phyloP scores from a whole-genome alignment of 2,113 vertebrate species.

The Sebastes schlegelii region DNA sequence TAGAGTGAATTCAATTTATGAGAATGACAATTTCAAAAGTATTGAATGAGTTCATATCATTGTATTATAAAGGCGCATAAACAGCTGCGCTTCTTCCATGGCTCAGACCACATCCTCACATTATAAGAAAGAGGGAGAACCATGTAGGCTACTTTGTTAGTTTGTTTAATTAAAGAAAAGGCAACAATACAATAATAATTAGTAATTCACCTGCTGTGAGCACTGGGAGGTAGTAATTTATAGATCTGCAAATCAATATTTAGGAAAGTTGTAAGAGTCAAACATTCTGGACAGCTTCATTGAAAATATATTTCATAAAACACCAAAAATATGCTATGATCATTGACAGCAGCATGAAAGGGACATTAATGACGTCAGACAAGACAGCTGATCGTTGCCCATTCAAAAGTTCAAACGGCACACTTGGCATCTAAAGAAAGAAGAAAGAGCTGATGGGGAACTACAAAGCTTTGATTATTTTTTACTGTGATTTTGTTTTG shows the following conservation, averaged over 20 bases:
- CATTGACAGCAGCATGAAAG: constrained; percentile 2
- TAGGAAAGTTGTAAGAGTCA: background rate
- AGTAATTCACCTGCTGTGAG: no score
- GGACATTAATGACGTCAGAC: background rate
- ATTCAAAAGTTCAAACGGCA: constrained; percentile 32
- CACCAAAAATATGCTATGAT: background rate
- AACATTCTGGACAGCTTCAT: background rate
- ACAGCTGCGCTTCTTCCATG: no score
- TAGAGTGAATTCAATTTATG: no score
- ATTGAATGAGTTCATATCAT: no score
- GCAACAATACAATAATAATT: background rate
- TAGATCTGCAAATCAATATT: background rate
- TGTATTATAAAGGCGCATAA: no score
- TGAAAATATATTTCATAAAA: background rate
- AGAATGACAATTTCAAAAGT: no score
- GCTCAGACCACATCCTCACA: no score
- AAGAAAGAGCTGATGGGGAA: background rate
- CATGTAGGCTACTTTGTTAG: background rate
- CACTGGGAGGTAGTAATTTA: background rate
- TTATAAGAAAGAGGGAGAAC: background rate
- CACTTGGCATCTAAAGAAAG: constrained; percentile 33
- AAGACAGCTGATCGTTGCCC: background rate
- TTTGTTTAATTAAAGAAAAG: background rate
- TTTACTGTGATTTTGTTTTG: background rate
- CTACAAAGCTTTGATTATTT: constrained; percentile 8